Conservation (phyloP, 2,797 vertebrate genomes). For the Streptopelia turtur region DNA sequence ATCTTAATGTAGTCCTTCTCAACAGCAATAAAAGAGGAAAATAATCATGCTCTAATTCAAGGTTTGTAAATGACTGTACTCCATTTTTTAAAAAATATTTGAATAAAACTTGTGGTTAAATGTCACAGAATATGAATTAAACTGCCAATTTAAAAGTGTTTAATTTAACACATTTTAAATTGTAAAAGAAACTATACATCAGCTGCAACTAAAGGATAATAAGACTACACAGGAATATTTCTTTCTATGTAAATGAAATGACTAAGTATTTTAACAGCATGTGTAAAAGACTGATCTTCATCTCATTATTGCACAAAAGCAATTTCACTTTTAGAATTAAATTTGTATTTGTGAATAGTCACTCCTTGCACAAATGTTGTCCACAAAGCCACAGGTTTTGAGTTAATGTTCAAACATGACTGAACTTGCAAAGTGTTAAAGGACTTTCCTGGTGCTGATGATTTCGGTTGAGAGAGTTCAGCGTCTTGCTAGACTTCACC, state of each 20-base stretch:
- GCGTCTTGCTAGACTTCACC: not conserved
- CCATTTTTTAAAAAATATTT: conserved; percentile 32
- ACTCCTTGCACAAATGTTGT: not conserved
- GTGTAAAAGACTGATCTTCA: not conserved
- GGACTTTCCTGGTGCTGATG: not conserved
- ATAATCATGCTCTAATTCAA: not conserved
- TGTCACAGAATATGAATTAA: conserved; percentile 31
- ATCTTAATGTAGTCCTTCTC: not conserved
- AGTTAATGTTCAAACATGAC: not conserved
- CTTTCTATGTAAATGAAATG: conserved; percentile 27
- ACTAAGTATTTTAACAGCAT: conserved; percentile 10
- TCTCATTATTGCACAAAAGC: conserved; percentile 24
- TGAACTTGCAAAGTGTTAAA: not conserved
- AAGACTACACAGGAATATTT: not conserved
- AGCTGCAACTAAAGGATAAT: conserved; percentile 17
- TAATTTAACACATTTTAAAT: conserved; percentile 51
- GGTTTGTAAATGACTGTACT: not conserved
- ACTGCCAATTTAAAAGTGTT: conserved; percentile 9
- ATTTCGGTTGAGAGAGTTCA: not conserved
- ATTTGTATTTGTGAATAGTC: not conserved
- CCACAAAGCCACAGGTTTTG: not conserved
- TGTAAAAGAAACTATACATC: conserved; percentile 5
- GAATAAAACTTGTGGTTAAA: conserved; percentile 40
- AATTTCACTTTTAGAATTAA: not conserved
- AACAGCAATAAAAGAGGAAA: not conserved